Conservation (phyloP, 1,140 invertebrate species). For the Bombus impatiens region DNA sequence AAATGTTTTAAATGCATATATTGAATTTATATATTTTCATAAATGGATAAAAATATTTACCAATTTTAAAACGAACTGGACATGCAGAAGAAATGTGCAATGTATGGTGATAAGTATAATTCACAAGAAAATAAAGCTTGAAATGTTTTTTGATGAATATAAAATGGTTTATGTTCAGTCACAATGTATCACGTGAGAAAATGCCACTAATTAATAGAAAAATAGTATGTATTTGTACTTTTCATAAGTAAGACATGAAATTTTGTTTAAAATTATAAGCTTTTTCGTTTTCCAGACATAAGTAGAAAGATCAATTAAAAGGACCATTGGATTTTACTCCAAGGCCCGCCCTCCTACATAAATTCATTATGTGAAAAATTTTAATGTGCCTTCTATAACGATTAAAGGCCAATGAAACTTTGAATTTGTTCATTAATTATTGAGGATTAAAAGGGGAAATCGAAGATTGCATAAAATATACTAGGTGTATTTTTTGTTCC, state of each 20-base stretch:
- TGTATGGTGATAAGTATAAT: not conserved
- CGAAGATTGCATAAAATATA: not conserved
- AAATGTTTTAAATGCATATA: slow-evolving; percentile 7
- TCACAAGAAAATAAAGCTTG: not conserved
- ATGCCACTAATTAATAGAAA: slow-evolving; percentile 33
- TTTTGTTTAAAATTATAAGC: slow-evolving; percentile 17
- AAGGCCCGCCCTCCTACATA: not conserved
- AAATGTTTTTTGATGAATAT: not conserved
- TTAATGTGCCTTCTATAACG: not conserved
- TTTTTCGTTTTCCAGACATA: not conserved
- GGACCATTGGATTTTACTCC: slow-evolving; percentile 20
- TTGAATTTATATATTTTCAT: not conserved
- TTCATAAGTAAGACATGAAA: slow-evolving; percentile 5
- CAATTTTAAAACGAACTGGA: slow-evolving; percentile 11
- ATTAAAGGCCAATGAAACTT: not conserved
- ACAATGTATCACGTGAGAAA: slow-evolving; percentile 16
- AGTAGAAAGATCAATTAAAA: slow-evolving; percentile 30
- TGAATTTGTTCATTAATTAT: not conserved
- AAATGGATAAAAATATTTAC: slow-evolving; percentile 1
- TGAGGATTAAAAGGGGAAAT: not conserved
- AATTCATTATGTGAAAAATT: not conserved
- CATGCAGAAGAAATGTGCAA: not conserved
- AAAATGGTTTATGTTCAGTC: not conserved
- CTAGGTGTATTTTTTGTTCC: not conserved
- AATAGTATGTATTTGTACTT: slow-evolving; percentile 51